Evolutionary conservation across 2,888 invertebrate genomes (phyloP).

Genomic region (Acrocyrtus sp.): DNA sequence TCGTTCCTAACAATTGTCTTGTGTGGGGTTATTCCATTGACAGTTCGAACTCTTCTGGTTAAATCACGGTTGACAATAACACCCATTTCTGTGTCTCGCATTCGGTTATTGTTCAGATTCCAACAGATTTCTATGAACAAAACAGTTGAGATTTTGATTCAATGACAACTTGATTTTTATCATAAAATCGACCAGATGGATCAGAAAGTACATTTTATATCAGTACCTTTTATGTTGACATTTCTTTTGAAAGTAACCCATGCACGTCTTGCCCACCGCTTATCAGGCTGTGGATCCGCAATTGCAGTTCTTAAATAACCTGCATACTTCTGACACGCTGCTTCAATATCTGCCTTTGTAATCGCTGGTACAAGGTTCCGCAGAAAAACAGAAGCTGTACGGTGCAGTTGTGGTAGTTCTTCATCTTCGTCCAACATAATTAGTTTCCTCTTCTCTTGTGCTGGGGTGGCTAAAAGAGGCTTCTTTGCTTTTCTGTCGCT

Average conservation of each 20-base stretch:
- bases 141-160: constrained; percentile 1
- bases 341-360: constrained; percentile 96
- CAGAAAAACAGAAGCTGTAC: constrained; percentile 96
- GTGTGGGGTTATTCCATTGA: constrained; percentile 90
- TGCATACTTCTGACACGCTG: constrained; percentile 84
- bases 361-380: constrained; percentile 95
- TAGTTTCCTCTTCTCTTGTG: constrained; percentile 53
- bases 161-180: too few relatives aligned
- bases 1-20: constrained; percentile 90
- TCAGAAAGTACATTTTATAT: background rate
- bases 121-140: constrained; percentile 88
- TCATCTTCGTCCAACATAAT: constrained; percentile 53
- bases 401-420: constrained; percentile 75
- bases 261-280: constrained; percentile 95
- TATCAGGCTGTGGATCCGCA: constrained; percentile 96
- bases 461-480: constrained; percentile 34
- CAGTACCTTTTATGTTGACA: constrained; percentile 86
- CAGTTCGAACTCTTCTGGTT: constrained; percentile 90
- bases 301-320: constrained; percentile 96
- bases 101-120: constrained; percentile 95
- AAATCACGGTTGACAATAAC: constrained; percentile 97
- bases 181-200: background rate
- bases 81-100: constrained; percentile 90
- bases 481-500: constrained; percentile 53
- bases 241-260: constrained; percentile 98